phyloP scores from a whole-genome alignment of 2,113 vertebrate genomes.

The Tachuris rubrigastra region DNA sequence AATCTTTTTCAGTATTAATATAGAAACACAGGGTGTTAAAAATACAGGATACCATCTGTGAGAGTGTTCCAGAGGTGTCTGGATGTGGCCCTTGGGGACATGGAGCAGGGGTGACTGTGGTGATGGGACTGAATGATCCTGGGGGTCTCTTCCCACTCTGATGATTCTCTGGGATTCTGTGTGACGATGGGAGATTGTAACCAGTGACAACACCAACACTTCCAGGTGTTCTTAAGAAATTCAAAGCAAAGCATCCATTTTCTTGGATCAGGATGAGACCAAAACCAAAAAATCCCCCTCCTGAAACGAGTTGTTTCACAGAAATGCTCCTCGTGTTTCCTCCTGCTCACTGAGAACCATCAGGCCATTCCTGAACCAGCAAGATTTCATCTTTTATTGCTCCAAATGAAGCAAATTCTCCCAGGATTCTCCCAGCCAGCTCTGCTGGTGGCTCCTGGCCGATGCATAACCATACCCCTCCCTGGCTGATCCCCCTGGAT shows the following conservation, averaged over 20 bases:
- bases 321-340: not conserved
- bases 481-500: not conserved
- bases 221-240: not conserved
- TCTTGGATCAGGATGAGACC: too few relatives aligned
- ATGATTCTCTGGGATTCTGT: not conserved
- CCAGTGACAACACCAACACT: not conserved
- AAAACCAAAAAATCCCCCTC: not conserved
- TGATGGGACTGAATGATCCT: fast-evolving
- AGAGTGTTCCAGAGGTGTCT: not conserved
- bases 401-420: not conserved
- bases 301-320: not conserved
- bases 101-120: not conserved
- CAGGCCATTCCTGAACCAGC: not conserved
- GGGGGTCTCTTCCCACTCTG: fast-evolving
- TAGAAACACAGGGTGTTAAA: not conserved
- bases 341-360: not conserved
- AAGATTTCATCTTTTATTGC: too few relatives aligned
- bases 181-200: not conserved
- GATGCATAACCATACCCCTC: not conserved
- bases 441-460: not conserved
- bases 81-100: not conserved
- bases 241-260: not conserved
- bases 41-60: not conserved
- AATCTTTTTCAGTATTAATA: not conserved
- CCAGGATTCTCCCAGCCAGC: not conserved